phyloP scores from a whole-genome alignment of 2,113 vertebrate species.

The Cryptoleucopteryx plumbea region DNA sequence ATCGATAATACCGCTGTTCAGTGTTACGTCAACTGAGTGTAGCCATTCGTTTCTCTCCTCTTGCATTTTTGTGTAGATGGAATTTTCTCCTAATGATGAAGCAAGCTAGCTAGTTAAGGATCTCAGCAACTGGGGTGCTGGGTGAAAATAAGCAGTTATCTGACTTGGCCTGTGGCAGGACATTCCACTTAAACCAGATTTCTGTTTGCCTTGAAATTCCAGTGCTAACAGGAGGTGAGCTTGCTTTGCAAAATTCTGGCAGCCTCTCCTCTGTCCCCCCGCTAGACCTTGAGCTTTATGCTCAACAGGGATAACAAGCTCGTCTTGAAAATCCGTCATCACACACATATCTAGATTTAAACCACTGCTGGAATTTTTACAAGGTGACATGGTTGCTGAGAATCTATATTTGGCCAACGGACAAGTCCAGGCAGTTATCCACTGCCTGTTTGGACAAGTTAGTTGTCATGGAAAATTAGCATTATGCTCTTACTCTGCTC shows the following conservation, averaged over 20 bases:
- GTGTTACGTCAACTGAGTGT: background rate
- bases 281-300: conserved; percentile 7
- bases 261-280: background rate
- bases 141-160: background rate
- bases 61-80: background rate
- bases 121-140: background rate
- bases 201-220: background rate
- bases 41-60: background rate
- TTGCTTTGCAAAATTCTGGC: background rate
- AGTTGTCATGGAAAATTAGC: conserved; percentile 49
- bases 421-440: conserved; percentile 51
- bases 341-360: background rate
- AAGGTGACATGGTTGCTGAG: background rate
- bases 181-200: background rate
- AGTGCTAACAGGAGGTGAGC: background rate
- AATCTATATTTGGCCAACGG: background rate
- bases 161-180: background rate
- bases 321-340: background rate
- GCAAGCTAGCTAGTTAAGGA: background rate
- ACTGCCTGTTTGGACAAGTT: conserved; percentile 27
- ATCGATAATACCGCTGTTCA: background rate
- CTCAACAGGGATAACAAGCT: background rate
- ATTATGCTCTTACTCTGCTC: background rate
- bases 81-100: background rate
- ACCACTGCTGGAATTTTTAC: conserved; percentile 13